Evolutionary conservation across 2,797 vertebrate species (phyloP), one percentile per base, ranked within the genome.

Genomic region (Ctenochaetus hawaiiensis): DNA sequence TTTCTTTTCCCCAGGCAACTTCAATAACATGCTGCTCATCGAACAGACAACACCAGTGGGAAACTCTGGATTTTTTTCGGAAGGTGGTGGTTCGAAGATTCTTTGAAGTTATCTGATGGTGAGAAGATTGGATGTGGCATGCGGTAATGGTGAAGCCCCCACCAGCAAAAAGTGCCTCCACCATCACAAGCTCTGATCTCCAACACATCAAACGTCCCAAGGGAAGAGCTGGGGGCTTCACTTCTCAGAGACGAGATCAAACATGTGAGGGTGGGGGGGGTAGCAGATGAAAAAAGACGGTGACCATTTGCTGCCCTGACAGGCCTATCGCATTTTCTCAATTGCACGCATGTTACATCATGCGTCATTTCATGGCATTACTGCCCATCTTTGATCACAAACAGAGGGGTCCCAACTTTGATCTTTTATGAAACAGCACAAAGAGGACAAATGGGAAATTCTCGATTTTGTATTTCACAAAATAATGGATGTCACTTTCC

Each of bases 131-230:
- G 78, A 89, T 87, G 79, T 69, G 81, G 81, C 73, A 4, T 2
- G 34, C 54, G 49, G 83, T 87, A 85, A 83, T 81, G 78, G 83
- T 48, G 64, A 85, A 78, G 68, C 85, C 78, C 70, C 82, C 67
- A 71, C 82, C 64, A 69, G 82, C 71, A 78, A 83, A 78, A 83
- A 82, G 83, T 62, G 80, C 78, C 81, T 51, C 61, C 73, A 69
- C 58, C 83, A 67, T 45, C 71, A 73, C 63, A 1, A 53, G 61
- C 90, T 93, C 86, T 92, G 90, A 94, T 93, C 91, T 93, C 77
- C 66, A 61, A 93, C 93, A 93, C 93, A 94, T 95, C 92, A 95
- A 93, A 93, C 66, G 43, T 91, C 90, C 85, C 83, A 59, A 52
- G 59, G 80, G 81, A 79, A 65, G 68, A 17, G 54, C 78, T 64